Conservation (phyloP, 2,888 invertebrate species). For the Drosophila paramelanica region DNA sequence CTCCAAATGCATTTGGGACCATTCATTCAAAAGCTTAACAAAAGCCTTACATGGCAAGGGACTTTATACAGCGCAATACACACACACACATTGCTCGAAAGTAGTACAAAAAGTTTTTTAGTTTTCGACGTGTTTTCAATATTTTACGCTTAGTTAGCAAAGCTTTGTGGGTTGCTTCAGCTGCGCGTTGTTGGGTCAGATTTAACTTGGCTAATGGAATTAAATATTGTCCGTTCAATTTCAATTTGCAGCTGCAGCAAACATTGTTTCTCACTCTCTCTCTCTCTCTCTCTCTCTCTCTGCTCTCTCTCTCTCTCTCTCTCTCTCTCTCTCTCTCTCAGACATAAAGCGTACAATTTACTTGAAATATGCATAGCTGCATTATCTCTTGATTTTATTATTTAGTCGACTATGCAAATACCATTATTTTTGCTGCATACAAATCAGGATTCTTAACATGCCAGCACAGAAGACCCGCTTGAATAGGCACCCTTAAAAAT, state of each 20-base stretch:
- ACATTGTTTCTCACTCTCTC: neutral
- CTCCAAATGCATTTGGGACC: conserved; percentile 29
- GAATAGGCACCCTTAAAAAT: conserved; percentile 3
- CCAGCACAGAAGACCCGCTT: neutral
- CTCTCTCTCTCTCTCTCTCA: neutral
- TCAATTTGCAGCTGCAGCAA: conserved; percentile 29
- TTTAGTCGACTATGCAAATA: conserved; percentile 4
- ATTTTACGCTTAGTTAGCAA: conserved; percentile 39
- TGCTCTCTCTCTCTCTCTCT: too few species aligned
- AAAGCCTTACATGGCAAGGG: conserved; percentile 14
- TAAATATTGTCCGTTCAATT: conserved; percentile 43
- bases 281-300: neutral
- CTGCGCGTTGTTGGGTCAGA: conserved; percentile 19
- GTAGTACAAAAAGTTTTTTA: conserved; percentile 31
- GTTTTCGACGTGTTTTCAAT: conserved; percentile 34
- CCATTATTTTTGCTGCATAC: conserved; percentile 16
- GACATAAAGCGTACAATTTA: neutral
- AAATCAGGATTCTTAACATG: conserved; percentile 7
- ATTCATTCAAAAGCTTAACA: conserved; percentile 34
- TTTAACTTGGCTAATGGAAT: conserved; percentile 62
- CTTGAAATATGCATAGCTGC: conserved; percentile 8
- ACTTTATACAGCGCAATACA: conserved; percentile 11
- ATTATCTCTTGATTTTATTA: conserved; percentile 22
- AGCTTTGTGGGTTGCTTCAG: conserved; percentile 13
- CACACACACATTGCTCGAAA: neutral